These are phyloP conservation scores for Artemia sinica DNA, from an alignment of 2,888 invertebrate species.

Conservation along the genomic window DNA sequence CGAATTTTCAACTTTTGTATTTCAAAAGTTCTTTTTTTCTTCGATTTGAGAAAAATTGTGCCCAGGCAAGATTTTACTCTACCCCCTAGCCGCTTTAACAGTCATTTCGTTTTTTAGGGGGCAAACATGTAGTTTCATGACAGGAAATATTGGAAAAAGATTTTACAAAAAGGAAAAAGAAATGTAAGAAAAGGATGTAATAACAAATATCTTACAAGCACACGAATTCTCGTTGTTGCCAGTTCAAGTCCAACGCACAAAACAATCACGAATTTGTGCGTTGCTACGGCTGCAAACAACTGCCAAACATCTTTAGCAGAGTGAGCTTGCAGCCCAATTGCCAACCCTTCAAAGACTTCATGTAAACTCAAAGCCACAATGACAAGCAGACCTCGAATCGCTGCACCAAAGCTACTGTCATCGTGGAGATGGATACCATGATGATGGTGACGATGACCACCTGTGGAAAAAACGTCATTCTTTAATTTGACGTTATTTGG, in stretches of 20 bases:
- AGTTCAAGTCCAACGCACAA: constrained; percentile 74
- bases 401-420: constrained; percentile 27
- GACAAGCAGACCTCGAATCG: constrained; percentile 52
- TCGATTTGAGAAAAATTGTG: no score
- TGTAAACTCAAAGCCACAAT: constrained; percentile 68
- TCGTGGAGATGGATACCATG: constrained; percentile 16
- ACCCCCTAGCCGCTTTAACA: no score
- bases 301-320: constrained; percentile 49
- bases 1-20: no score
- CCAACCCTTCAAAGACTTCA: constrained; percentile 67
- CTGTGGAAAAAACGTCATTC: neutral
- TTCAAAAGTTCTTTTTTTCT: no score
- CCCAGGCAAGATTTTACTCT: no score
- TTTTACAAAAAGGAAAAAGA: no score
- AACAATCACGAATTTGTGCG: constrained; percentile 69
- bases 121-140: no score
- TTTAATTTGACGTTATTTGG: no score
- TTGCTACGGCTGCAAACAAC: constrained; percentile 64
- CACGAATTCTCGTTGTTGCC: constrained; percentile 41
- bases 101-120: no score
- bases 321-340: constrained; percentile 55
- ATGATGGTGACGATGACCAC: neutral
- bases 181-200: neutral
- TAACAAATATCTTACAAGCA: neutral
- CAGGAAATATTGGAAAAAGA: no score